These are phyloP conservation scores for Thryonomys swinderianus DNA, from an alignment of 2,113 vertebrate species.

Conservation along the genomic window DNA sequence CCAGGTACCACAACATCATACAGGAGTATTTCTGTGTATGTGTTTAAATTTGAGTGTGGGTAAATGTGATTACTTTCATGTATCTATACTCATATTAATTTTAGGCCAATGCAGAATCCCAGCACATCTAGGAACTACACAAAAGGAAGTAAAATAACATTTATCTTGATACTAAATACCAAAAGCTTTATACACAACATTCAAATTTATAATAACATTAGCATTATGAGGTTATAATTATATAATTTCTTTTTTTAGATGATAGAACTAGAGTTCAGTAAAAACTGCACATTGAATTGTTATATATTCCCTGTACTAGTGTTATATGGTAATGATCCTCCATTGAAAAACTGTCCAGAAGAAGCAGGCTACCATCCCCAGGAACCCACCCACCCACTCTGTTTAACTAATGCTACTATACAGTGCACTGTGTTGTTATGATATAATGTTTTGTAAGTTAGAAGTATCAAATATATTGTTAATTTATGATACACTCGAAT, in stretches of 20 bases:
- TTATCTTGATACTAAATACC: not conserved
- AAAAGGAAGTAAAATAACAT: not conserved
- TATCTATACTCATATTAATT: not conserved
- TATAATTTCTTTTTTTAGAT: not conserved
- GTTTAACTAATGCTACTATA: not conserved
- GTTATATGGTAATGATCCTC: not conserved
- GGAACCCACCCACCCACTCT: too few species aligned
- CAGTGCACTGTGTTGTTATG: not conserved
- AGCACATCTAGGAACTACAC: not conserved
- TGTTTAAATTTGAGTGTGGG: not conserved
- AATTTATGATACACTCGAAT: not conserved
- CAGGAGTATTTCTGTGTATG: not conserved
- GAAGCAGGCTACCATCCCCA: not conserved
- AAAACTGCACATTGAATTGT: not conserved
- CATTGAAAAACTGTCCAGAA: not conserved
- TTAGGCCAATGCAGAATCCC: not conserved
- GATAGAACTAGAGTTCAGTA: not conserved
- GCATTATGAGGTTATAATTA: not conserved
- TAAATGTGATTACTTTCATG: not conserved
- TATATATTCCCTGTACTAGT: not conserved
- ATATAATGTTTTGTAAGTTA: not conserved
- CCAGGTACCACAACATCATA: not conserved
- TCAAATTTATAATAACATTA: not conserved
- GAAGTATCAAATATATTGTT: not conserved
- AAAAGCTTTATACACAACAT: not conserved